phyloP scores from a whole-genome alignment of 2,113 vertebrate species.

The Stigmatopora nigra region DNA sequence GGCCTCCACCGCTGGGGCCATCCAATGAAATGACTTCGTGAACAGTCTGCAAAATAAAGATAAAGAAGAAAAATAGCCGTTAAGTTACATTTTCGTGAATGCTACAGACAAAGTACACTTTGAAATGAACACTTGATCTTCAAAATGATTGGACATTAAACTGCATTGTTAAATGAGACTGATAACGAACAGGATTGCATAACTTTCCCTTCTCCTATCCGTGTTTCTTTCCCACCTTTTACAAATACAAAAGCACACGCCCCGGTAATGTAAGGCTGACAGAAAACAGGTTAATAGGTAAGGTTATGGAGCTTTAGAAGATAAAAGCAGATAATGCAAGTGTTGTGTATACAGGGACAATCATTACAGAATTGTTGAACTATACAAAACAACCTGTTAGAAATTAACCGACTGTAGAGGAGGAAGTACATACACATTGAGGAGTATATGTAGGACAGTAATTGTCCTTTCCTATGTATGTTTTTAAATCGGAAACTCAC shows the following conservation, averaged over 20 bases:
- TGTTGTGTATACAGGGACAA: constrained; percentile 26
- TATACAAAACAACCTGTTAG: constrained; percentile 36
- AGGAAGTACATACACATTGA: constrained; percentile 5
- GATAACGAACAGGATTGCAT: constrained; percentile 11
- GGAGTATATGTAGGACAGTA: not conserved
- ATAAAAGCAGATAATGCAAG: constrained; percentile 22
- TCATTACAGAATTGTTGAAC: constrained; percentile 23
- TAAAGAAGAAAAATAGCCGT: not conserved
- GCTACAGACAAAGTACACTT: too few relatives aligned
- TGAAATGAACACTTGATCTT: not conserved
- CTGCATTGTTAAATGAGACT: not conserved
- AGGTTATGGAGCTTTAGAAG: constrained; percentile 25
- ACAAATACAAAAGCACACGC: constrained; percentile 13
- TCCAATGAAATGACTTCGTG: constrained; percentile 80
- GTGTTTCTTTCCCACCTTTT: constrained; percentile 21
- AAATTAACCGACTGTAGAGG: constrained; percentile 6
- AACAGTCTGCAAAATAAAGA: constrained; percentile 78
- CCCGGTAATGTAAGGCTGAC: constrained; percentile 13
- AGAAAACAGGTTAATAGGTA: constrained; percentile 15
- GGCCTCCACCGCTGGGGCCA: constrained; percentile 93
- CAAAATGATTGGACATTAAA: not conserved
- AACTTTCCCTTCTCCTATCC: constrained; percentile 22
- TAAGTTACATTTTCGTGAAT: constrained; percentile 15
- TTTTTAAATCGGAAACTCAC: not conserved
- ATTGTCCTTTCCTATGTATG: not conserved